Conservation (phyloP, 2,113 vertebrate genomes). For the Mobula birostris region DNA sequence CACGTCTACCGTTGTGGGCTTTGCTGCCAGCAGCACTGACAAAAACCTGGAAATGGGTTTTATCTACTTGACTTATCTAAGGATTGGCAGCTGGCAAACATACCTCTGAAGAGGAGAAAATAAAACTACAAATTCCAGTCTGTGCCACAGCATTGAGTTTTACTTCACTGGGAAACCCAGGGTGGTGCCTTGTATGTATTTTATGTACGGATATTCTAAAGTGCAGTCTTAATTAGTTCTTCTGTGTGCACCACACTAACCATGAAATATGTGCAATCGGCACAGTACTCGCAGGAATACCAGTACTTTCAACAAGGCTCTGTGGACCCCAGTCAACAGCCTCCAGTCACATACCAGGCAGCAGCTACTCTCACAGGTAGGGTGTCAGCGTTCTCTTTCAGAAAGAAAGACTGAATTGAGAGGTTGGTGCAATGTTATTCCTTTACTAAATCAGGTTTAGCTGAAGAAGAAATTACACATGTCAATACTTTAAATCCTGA, state of each 20-base stretch:
- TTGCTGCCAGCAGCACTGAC: not conserved
- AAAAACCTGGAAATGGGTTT: constrained; percentile 1
- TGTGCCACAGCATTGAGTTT: not conserved
- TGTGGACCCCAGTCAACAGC: constrained; percentile 53
- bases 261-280: constrained; percentile 27
- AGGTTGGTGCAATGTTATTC: constrained; percentile 30
- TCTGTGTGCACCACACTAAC: constrained; percentile 34
- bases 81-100: not conserved
- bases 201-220: constrained; percentile 26
- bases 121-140: not conserved
- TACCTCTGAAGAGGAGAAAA: not conserved
- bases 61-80: not conserved
- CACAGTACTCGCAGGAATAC: constrained; percentile 70
- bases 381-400: constrained; percentile 35
- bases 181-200: constrained; percentile 13
- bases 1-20: not conserved
- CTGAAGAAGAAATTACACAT: not conserved
- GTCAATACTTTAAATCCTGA: not conserved
- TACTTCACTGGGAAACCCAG: not conserved
- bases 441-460: constrained; percentile 28
- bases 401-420: constrained; percentile 30
- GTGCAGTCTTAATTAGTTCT: constrained; percentile 35
- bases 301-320: constrained; percentile 48
- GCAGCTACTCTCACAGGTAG: constrained; percentile 59
- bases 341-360: constrained; percentile 67